phyloP scores from a whole-genome alignment of 64 coral and sea anemone species.

The Actinia equina region DNA sequence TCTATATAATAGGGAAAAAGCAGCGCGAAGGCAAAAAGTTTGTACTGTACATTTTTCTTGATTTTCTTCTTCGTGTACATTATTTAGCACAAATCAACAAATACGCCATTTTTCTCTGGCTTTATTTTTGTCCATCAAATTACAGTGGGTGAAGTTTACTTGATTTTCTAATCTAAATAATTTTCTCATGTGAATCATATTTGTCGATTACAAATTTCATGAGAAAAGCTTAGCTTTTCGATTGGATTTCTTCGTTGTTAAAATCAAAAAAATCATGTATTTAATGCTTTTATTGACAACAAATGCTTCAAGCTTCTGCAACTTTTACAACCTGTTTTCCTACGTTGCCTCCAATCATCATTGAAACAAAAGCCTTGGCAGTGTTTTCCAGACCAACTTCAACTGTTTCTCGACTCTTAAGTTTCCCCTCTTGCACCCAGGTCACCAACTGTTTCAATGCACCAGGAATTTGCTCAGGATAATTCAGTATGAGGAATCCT shows the following conservation, averaged over 20 bases:
- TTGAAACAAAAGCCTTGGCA: constrained; percentile 67
- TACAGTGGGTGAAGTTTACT: too few relatives aligned
- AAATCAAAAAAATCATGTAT: neutral
- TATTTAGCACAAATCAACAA: too few relatives aligned
- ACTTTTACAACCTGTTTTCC: constrained; percentile 82
- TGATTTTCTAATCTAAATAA: too few relatives aligned
- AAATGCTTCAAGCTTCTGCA: constrained; percentile 4
- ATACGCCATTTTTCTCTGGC: too few relatives aligned
- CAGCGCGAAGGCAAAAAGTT: too few relatives aligned
- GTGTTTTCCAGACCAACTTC: constrained; percentile 67
- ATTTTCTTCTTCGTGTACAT: too few relatives aligned
- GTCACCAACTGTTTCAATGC: constrained; percentile 49
- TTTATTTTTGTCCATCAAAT: too few relatives aligned
- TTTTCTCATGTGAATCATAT: too few relatives aligned
- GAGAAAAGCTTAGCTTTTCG: too few relatives aligned
- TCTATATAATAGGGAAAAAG: too few relatives aligned
- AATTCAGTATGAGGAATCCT: constrained; percentile 45
- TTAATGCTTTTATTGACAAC: neutral
- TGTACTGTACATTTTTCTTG: too few relatives aligned
- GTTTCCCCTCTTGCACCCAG: constrained; percentile 73
- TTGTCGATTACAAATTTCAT: too few relatives aligned
- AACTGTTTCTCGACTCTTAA: constrained; percentile 70
- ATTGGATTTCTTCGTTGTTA: neutral
- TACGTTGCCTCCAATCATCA: constrained; percentile 87
- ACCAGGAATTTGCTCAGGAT: constrained; percentile 39